A percentile compares a stretch with the other conserved stretches of the same genome.
Evolutionary conservation across 2,888 invertebrate genomes (phyloP).

Genomic region (Ennomos fuscantarius): DNA sequence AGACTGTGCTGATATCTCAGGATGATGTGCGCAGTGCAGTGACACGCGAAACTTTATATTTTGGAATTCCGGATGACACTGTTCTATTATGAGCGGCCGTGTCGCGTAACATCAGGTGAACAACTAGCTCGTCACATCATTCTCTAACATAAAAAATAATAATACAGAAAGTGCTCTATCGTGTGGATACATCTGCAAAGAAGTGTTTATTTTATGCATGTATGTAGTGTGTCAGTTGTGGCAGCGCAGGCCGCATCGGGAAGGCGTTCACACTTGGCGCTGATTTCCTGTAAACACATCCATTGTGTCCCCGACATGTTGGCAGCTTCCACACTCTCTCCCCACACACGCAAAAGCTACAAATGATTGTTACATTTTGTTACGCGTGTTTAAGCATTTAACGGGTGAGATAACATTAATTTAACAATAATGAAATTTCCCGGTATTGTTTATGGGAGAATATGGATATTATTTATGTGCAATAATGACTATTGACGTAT

Average conservation of each 20-base stretch:
- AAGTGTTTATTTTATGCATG: slow-evolving; percentile 6
- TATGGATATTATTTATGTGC: slow-evolving; percentile 1
- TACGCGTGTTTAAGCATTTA: slow-evolving; percentile 36
- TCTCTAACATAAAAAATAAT: too few species aligned
- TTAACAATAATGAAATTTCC: slow-evolving; percentile 13
- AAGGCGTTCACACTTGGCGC: slow-evolving; percentile 56
- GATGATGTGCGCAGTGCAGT: too few species aligned
- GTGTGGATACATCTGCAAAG: background rate
- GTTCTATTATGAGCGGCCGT: too few species aligned
- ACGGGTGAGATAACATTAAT: slow-evolving; percentile 18
- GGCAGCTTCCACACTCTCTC: slow-evolving; percentile 58
- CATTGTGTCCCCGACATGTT: slow-evolving; percentile 65
- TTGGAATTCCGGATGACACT: too few species aligned
- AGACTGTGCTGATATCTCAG: too few species aligned
- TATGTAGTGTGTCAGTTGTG: slow-evolving; percentile 22
- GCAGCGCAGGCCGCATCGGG: slow-evolving; percentile 27
- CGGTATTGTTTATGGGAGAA: background rate
- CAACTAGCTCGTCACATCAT: too few species aligned
- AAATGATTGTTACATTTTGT: slow-evolving; percentile 51
- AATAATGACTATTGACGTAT: background rate
- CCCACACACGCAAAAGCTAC: slow-evolving; percentile 53
- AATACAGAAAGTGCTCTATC: background rate
- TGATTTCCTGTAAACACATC: slow-evolving; percentile 75
- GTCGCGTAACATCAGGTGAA: too few species aligned
- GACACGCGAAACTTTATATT: too few species aligned